phyloP scores from a whole-genome alignment of 2,113 vertebrate species.

The Gymnobelideus leadbeateri region DNA sequence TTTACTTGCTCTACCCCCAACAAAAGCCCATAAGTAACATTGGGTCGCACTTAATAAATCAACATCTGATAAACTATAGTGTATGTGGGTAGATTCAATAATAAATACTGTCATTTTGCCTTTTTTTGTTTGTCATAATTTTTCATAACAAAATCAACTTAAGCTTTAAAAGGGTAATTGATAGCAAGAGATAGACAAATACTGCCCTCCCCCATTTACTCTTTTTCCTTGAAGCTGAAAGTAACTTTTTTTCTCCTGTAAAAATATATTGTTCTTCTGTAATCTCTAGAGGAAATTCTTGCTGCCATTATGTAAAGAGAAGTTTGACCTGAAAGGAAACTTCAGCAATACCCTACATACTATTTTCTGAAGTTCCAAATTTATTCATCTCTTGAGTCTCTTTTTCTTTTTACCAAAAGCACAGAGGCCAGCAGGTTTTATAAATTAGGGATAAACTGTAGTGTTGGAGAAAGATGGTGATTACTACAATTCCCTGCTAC shows the following conservation, averaged over 20 bases:
- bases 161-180: neutral
- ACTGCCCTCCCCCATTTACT: no score
- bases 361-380: neutral
- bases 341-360: neutral
- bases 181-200: neutral
- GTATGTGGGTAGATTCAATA: neutral
- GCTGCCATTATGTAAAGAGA: neutral
- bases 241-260: conserved; percentile 17
- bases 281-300: conserved; percentile 14
- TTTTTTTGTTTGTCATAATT: neutral
- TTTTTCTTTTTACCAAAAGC: neutral
- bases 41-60: neutral
- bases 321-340: conserved; percentile 34
- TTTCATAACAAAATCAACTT: neutral
- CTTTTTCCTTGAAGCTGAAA: neutral
- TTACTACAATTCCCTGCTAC: neutral
- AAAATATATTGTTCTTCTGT: conserved; percentile 2
- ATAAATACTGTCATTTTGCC: neutral
- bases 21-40: neutral
- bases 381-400: conserved; percentile 11
- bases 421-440: neutral
- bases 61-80: neutral
- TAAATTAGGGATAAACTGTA: neutral
- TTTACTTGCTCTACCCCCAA: neutral
- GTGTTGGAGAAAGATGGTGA: neutral